A percentile compares a stretch with the other conserved stretches of the same genome.
phyloP scores from a whole-genome alignment of 2,797 vertebrate species.

The Propithecus deckenii region DNA sequence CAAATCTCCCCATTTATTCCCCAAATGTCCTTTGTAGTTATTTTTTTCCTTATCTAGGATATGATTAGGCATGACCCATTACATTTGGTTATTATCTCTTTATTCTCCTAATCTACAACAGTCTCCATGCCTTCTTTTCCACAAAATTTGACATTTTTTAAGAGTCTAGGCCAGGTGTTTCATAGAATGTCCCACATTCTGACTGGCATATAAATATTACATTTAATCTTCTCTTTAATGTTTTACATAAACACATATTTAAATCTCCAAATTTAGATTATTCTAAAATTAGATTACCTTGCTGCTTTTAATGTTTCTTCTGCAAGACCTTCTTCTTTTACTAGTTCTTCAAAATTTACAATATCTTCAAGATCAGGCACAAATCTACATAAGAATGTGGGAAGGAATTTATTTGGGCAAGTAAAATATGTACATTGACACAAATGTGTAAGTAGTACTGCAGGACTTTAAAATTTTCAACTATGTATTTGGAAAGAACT shows the following conservation, averaged over 20 bases:
- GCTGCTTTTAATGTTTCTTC: constrained; percentile 96
- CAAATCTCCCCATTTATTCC: not conserved
- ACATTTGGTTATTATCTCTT: not conserved
- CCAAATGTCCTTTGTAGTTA: not conserved
- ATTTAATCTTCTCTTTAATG: not conserved
- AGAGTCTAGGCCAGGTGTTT: not conserved
- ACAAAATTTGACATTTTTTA: not conserved
- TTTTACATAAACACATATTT: not conserved
- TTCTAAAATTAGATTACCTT: constrained; percentile 85
- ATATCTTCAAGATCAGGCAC: constrained; percentile 99
- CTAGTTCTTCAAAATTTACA: constrained; percentile 98
- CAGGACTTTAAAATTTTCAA: not conserved
- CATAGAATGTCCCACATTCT: not conserved
- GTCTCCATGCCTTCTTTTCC: not conserved
- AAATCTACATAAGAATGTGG: constrained; percentile 88
- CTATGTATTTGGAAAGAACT: constrained; percentile 27
- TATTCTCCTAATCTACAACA: not conserved
- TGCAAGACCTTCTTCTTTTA: constrained; percentile 96
- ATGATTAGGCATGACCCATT: not conserved
- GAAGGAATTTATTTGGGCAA: constrained; percentile 19
- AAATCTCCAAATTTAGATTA: constrained; percentile 4
- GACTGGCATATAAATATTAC: not conserved
- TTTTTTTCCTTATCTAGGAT: not conserved
- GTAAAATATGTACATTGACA: not conserved
- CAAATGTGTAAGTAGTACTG: not conserved